Evolutionary conservation across 53 echinoderm and acorn worm genomes (phyloP), one percentile per base, ranked within the genome.

Genomic region (Astropecten irregularis): DNA sequence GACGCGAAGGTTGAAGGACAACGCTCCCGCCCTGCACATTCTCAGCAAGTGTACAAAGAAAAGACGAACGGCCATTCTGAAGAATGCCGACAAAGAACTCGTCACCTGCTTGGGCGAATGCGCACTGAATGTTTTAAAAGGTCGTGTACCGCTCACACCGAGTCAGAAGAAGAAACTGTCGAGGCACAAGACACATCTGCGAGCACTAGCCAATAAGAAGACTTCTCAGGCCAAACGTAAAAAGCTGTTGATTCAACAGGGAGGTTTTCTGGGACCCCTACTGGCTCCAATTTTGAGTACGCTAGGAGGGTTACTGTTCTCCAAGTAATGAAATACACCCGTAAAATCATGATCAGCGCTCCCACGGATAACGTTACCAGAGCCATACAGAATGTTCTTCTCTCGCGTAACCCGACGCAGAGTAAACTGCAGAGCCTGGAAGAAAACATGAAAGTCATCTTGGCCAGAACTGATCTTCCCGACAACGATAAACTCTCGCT

Each of bases 91-190:
- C 3, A 68, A 83, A 65, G 40, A 83, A 53, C 40, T 76, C 40
- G 18, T 40, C 18, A 76, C 63, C 30, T 83, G 91, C 21, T 19
- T 91, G 0, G 86, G 87, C 42, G 87, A 91, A 83, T 91, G 91
- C 49, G 86, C 77, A 15, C 52, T 73, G 35, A 86, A 86, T 52
- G 65, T 86, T 15, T 64, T 56, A 73, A 73, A 73, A 73, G 73
- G 73, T 20, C 25, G 37, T 16, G 83, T 83, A 23, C 68, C 68
- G 2, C 16, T 83, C 3, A 53, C 83, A 18, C 25, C 16, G 0
- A 39, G 38, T 69, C 68, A 83, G 54, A 83, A 83, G 83, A 83
- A 68, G 44, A 83, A 68, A 54, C 57, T 82, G 66, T 8, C 42
- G 16, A 37, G 83, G 16, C 42, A 83, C 56, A 68, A 54, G 69